These are phyloP conservation scores for Synodontis membranacea DNA, from an alignment of 2,113 vertebrate genomes.

Conservation along the genomic window DNA sequence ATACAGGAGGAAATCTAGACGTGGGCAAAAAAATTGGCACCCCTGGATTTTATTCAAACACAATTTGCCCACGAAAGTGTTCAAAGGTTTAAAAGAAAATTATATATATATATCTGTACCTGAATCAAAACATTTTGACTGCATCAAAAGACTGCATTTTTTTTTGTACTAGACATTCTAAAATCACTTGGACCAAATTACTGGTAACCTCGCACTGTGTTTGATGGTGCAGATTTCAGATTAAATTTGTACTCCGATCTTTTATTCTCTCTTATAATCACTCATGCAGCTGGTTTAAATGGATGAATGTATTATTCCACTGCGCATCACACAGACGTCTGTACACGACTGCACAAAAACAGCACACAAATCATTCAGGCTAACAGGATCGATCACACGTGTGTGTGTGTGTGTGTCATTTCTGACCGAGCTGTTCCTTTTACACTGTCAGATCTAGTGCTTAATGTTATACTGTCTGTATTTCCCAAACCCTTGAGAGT, in stretches of 20 bases:
- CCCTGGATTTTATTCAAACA: background rate
- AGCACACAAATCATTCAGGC: background rate
- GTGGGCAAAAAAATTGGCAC: background rate
- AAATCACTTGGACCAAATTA: background rate
- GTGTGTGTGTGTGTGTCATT: background rate
- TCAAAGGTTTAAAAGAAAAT: background rate
- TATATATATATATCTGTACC: too few relatives aligned
- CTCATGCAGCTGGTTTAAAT: too few relatives aligned
- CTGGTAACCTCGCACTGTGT: background rate
- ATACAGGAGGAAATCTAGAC: background rate
- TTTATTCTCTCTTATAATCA: too few relatives aligned
- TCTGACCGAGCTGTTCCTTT: background rate
- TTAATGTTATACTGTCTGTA: background rate
- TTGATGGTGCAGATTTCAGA: too few relatives aligned
- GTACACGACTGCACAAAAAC: background rate
- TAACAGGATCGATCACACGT: background rate
- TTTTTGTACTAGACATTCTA: too few relatives aligned
- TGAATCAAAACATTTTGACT: background rate
- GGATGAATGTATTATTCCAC: background rate
- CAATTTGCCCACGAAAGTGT: background rate
- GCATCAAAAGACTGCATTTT: too few relatives aligned
- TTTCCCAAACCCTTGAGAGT: background rate
- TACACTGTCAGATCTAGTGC: background rate
- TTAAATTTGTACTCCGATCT: too few relatives aligned
- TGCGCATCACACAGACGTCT: too few relatives aligned